phyloP scores from a whole-genome alignment of 2,113 vertebrate genomes.

The Spea bombifrons region DNA sequence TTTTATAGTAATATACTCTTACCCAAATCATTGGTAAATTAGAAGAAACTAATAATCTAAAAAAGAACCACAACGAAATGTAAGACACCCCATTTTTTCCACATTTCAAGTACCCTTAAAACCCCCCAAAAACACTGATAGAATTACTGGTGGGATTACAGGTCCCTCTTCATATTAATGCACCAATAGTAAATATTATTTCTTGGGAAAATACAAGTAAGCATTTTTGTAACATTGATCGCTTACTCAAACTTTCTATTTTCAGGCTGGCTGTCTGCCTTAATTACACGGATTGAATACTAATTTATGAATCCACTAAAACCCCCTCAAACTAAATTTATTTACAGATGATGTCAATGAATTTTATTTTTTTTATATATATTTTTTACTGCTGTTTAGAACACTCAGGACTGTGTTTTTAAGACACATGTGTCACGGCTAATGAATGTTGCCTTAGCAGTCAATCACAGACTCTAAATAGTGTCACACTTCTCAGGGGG shows the following conservation, averaged over 20 bases:
- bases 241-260: constrained; percentile 67
- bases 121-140: too few relatives aligned
- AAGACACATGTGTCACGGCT: constrained; percentile 80
- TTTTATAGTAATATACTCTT: too few relatives aligned
- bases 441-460: constrained; percentile 76
- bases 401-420: constrained; percentile 83
- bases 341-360: constrained; percentile 77
- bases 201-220: too few relatives aligned
- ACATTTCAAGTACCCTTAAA: too few relatives aligned
- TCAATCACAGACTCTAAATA: constrained; percentile 76
- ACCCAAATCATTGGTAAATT: too few relatives aligned
- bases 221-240: constrained; percentile 22
- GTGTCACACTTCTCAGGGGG: constrained; percentile 72
- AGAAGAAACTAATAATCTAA: too few relatives aligned
- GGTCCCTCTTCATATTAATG: too few relatives aligned
- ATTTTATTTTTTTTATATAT: constrained; percentile 55
- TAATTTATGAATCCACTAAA: constrained; percentile 71
- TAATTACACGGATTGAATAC: constrained; percentile 75
- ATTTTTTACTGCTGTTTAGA: constrained; percentile 65
- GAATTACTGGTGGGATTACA: too few relatives aligned
- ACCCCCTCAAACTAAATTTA: constrained; percentile 69
- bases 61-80: too few relatives aligned
- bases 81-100: too few relatives aligned
- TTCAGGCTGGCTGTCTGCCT: constrained; percentile 71
- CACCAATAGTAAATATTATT: too few relatives aligned